These are phyloP conservation scores for Drosophila bipectinata DNA, from an alignment of 1,140 invertebrate genomes.

Conservation along the genomic window DNA sequence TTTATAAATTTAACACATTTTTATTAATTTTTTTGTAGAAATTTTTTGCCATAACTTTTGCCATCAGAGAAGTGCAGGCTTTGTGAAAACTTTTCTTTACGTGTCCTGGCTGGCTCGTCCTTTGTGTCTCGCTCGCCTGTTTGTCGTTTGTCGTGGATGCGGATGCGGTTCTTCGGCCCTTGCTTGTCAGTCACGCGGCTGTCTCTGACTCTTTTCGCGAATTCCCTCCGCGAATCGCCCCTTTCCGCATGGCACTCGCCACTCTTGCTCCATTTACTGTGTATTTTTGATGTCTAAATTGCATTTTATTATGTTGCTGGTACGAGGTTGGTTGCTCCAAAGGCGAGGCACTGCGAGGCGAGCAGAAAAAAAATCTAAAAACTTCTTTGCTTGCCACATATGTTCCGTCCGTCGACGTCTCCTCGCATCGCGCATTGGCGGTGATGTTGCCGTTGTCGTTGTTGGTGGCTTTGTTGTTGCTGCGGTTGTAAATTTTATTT, in stretches of 20 bases:
- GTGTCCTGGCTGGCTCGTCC: slow-evolving; percentile 4
- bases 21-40: neutral
- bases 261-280: slow-evolving; percentile 73
- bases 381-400: slow-evolving; percentile 56
- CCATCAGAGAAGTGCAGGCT: neutral
- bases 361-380: slow-evolving; percentile 6
- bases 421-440: slow-evolving; percentile 1
- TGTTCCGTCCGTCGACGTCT: slow-evolving; percentile 23
- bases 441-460: slow-evolving; percentile 14
- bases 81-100: slow-evolving; percentile 44
- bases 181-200: slow-evolving; percentile 65
- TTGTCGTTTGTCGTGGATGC: slow-evolving; percentile 33
- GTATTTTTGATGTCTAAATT: slow-evolving; percentile 82
- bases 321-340: slow-evolving; percentile 12
- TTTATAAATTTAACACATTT: neutral
- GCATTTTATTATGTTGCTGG: slow-evolving; percentile 79
- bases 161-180: slow-evolving; percentile 53
- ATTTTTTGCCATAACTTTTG: neutral
- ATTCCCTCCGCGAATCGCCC: neutral
- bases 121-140: slow-evolving; percentile 39
- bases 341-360: slow-evolving; percentile 9
- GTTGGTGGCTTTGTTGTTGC: slow-evolving; percentile 62
- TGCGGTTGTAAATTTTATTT: slow-evolving; percentile 82
- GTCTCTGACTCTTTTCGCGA: slow-evolving; percentile 51
- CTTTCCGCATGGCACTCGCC: slow-evolving; percentile 41